Percentiles rank a stretch among this genome's conserved stretches.
Evolutionary conservation across 2,888 invertebrate species (phyloP).

Genomic region (Hanleya hanleyi): DNA sequence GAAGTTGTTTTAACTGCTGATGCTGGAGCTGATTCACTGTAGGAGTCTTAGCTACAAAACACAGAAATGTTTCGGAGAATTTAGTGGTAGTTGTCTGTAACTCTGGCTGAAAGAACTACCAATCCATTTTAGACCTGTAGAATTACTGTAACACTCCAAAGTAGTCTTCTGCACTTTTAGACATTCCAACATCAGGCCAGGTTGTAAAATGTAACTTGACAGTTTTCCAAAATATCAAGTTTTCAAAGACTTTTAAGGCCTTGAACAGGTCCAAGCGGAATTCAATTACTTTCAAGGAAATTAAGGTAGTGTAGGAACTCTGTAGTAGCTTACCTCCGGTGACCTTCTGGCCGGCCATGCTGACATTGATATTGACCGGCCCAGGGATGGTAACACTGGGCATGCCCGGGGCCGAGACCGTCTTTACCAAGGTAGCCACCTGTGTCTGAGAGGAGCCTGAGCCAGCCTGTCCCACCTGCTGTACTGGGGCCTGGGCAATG

Average conservation of each 20-base stretch:
- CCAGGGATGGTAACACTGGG: slow-evolving; percentile 75
- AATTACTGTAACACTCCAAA: too few relatives aligned
- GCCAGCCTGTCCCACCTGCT: slow-evolving; percentile 60
- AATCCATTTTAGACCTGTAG: too few relatives aligned
- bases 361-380: slow-evolving; percentile 70
- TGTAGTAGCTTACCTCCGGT: slow-evolving; percentile 18
- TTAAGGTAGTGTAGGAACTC: too few relatives aligned
- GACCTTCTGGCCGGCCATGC: slow-evolving; percentile 74
- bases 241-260: too few relatives aligned
- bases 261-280: too few relatives aligned
- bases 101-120: too few relatives aligned
- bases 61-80: too few relatives aligned
- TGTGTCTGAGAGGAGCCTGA: slow-evolving; percentile 74
- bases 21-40: slow-evolving; percentile 60
- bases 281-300: too few relatives aligned
- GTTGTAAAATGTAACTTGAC: too few relatives aligned
- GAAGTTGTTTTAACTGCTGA: slow-evolving; percentile 53
- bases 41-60: slow-evolving; percentile 15
- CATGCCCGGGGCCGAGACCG: slow-evolving; percentile 74
- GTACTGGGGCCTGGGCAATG: slow-evolving; percentile 76
- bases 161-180: too few relatives aligned
- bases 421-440: slow-evolving; percentile 80
- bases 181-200: too few relatives aligned
- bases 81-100: too few relatives aligned
- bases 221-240: background rate